Evolutionary conservation across 1,140 invertebrate genomes (phyloP).

Genomic region (Capitella teleta): DNA sequence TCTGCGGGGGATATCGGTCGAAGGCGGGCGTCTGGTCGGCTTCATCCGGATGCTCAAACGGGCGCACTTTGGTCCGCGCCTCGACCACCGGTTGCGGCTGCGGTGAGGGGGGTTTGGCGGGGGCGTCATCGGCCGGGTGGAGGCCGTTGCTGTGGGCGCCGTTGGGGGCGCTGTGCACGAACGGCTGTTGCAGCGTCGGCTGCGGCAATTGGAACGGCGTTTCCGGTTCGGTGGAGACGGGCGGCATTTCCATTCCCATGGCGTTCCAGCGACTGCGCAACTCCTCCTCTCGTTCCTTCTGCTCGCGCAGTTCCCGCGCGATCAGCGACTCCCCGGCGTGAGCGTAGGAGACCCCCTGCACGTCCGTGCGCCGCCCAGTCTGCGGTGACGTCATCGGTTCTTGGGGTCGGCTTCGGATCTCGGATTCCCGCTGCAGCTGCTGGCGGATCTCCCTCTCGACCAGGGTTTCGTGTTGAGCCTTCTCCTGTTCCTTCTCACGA

Average conservation of each 20-base stretch:
- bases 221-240: background rate
- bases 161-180: slow-evolving; percentile 23
- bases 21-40: slow-evolving; percentile 3
- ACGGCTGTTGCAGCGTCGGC: slow-evolving; percentile 15
- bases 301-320: slow-evolving; percentile 43
- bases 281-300: slow-evolving; percentile 44
- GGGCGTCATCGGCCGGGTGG: background rate
- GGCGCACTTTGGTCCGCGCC: background rate
- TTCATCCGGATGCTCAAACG: background rate
- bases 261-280: slow-evolving; percentile 25
- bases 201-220: background rate
- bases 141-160: slow-evolving; percentile 15
- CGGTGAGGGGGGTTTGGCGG: background rate
- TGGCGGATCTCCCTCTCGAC: no score
- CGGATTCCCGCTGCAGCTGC: no score
- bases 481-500: no score
- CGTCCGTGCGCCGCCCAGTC: no score
- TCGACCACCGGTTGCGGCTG: background rate
- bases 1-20: slow-evolving; percentile 20
- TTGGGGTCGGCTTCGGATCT: no score
- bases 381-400: no score
- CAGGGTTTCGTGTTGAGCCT: no score
- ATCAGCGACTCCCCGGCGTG: no score
- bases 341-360: no score
- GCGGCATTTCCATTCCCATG: slow-evolving; percentile 7